phyloP scores from a whole-genome alignment of 2,113 vertebrate genomes.

The Microcebus griseorufus region DNA sequence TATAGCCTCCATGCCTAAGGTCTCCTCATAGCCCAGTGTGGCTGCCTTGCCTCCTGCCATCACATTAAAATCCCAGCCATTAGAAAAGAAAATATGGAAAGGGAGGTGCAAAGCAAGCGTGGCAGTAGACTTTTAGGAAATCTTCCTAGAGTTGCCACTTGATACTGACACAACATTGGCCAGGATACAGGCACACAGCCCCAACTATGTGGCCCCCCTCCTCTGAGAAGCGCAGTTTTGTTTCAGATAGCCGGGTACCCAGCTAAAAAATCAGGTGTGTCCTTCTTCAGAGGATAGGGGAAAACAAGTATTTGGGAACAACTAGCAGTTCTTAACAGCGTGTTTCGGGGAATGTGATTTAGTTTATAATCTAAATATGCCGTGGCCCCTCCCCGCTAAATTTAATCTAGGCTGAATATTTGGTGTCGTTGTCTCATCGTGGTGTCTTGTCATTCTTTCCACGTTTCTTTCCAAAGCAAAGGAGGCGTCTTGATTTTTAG shows the following conservation, averaged over 20 bases:
- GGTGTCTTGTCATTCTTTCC: slow-evolving; percentile 58
- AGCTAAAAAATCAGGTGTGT: slow-evolving; percentile 22
- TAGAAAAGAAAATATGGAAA: not conserved
- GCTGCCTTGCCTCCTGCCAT: not conserved
- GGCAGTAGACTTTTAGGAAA: not conserved
- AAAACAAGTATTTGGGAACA: not conserved
- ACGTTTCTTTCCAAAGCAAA: slow-evolving; percentile 54
- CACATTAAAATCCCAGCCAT: not conserved
- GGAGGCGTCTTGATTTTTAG: slow-evolving; percentile 60
- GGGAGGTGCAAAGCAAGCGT: not conserved
- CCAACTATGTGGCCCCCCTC: not conserved
- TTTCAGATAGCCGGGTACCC: not conserved
- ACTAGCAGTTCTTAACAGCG: not conserved
- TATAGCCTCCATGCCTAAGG: not conserved
- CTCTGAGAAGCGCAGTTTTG: not conserved
- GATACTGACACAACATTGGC: not conserved
- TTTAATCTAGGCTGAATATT: slow-evolving; percentile 56
- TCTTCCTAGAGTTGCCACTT: not conserved
- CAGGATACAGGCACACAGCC: not conserved
- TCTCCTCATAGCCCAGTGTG: not conserved
- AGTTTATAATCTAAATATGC: slow-evolving; percentile 33
- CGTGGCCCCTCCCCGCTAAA: not conserved
- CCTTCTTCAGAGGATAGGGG: not conserved
- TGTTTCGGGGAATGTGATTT: not conserved
- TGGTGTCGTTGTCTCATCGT: slow-evolving; percentile 10